Base-by-base conservation (phyloP, 1,140 invertebrate species). In the Zaprionus africanus region DNA sequence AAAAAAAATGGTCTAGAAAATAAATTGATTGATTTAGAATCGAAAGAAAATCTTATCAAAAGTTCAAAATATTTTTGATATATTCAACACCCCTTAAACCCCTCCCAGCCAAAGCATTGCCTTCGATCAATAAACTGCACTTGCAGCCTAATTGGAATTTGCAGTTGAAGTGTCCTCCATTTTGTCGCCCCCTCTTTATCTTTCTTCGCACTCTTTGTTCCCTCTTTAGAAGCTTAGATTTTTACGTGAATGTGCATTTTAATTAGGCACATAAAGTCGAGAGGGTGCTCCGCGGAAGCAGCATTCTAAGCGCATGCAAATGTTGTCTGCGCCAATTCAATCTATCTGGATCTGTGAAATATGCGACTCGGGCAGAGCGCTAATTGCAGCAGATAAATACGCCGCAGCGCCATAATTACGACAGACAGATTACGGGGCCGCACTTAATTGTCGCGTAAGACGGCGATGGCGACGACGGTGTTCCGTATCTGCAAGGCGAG, bases 361-460 rank as follows among this genome's bases (percentile, higher is more conserved):
- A 87, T 90, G 81, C 61, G 78, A 81, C 43, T 72, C 54, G 46
- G 65, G 67, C 83, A 67, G 61, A 60, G 78, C 85, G 84, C 82
- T 87, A 87, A 87, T 87, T 87, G 84, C 84, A 71, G 59, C 70
- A 87, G 84, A 87, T 87, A 87, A 87, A 87, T 87, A 88, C 65
- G 76, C 81, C 74, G 81, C 69, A 76, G 76, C 81, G 85, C 84
- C 85, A 87, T 88, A 87, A 87, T 87, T 87, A 90, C 84, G 85
- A 84, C 81, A 80, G 81, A 87, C 84, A 88, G 84, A 87, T 87
- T 87, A 87, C 77, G 85, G 68, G 46, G 57, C 34, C 73, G 73
- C 81, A 81, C 70, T 87, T 87, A 87, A 88, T 88, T 84, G 85
- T 88, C 84, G 81, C 19, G 11, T 11, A 51, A 41, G 38, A 71